Conservation (phyloP, 2,888 invertebrate species). For the Amphipyra berbera region DNA sequence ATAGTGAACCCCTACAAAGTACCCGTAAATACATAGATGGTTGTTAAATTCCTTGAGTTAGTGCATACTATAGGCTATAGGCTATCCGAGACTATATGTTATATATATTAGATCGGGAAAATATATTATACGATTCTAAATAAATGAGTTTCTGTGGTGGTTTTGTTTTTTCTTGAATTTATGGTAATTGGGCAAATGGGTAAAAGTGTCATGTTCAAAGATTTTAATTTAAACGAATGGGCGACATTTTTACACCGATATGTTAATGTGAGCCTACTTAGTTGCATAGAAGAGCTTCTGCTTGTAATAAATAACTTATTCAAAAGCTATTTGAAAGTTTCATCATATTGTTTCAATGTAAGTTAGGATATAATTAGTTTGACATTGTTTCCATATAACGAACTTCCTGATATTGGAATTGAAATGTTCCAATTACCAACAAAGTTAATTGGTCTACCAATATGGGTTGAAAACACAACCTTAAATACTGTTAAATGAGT, state of each 20-base stretch:
- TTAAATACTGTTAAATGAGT: not conserved
- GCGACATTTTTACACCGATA: constrained; percentile 25
- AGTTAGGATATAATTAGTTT: constrained; percentile 16
- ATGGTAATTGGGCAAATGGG: no score
- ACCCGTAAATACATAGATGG: no score
- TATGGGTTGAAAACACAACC: constrained; percentile 8
- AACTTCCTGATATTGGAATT: constrained; percentile 5
- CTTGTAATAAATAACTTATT: constrained; percentile 44
- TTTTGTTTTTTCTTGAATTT: no score
- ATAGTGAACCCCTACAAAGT: no score
- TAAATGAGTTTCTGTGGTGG: no score
- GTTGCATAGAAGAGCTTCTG: constrained; percentile 18
- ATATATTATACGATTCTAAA: no score
- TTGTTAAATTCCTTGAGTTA: no score
- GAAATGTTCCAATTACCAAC: constrained; percentile 14
- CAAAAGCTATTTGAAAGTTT: constrained; percentile 10
- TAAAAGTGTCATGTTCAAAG: no score
- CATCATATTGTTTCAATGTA: constrained; percentile 7
- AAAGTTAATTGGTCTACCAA: constrained; percentile 20
- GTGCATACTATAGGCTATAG: no score
- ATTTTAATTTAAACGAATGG: constrained; percentile 37
- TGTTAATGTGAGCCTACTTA: constrained; percentile 5
- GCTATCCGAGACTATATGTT: no score
- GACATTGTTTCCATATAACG: constrained; percentile 12
- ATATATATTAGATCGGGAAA: no score